Percentiles rank a stretch among this genome's conserved stretches.
Evolutionary conservation across 2,797 vertebrate species (phyloP).

Genomic region (Gouania willdenowi): DNA sequence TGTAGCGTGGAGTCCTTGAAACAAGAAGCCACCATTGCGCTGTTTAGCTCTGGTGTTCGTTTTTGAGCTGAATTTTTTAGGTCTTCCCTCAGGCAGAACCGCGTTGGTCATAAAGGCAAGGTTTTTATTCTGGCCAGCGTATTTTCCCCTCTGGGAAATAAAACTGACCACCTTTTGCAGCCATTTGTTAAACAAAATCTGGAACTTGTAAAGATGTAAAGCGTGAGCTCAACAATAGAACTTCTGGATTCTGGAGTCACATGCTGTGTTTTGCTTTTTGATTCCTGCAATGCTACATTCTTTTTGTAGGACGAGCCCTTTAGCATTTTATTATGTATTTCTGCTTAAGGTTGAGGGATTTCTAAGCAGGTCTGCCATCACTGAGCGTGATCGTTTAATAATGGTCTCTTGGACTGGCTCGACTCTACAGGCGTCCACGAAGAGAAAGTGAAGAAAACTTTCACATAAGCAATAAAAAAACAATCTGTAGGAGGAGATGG

Average conservation of each 20-base stretch:
- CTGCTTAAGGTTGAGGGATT: constrained; percentile 25
- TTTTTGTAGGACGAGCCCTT: constrained; percentile 49
- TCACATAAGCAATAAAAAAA: constrained; percentile 72
- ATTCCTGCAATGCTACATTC: constrained; percentile 53
- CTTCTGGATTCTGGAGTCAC: constrained; percentile 4
- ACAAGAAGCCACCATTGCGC: constrained; percentile 21
- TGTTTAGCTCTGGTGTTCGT: constrained; percentile 13
- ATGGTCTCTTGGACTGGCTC: constrained; percentile 35
- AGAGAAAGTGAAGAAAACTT: constrained; percentile 46
- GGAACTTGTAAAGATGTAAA: neutral
- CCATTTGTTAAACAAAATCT: constrained; percentile 11
- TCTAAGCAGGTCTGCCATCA: constrained; percentile 20
- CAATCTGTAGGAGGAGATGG: constrained; percentile 25
- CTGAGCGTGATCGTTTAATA: constrained; percentile 34
- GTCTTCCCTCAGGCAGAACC: neutral
- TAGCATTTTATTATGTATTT: constrained; percentile 54
- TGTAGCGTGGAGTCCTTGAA: constrained; percentile 9
- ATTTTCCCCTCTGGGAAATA: constrained; percentile 49
- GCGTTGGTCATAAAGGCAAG: constrained; percentile 19
- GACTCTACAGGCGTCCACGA: constrained; percentile 29
- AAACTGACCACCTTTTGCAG: constrained; percentile 44
- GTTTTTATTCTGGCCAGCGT: constrained; percentile 20
- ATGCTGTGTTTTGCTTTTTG: constrained; percentile 17
- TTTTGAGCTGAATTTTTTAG: neutral
- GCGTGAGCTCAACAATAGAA: neutral